These are phyloP conservation scores for Philhelius pedissequus DNA, from an alignment of 2,888 invertebrate species.

Conservation along the genomic window DNA sequence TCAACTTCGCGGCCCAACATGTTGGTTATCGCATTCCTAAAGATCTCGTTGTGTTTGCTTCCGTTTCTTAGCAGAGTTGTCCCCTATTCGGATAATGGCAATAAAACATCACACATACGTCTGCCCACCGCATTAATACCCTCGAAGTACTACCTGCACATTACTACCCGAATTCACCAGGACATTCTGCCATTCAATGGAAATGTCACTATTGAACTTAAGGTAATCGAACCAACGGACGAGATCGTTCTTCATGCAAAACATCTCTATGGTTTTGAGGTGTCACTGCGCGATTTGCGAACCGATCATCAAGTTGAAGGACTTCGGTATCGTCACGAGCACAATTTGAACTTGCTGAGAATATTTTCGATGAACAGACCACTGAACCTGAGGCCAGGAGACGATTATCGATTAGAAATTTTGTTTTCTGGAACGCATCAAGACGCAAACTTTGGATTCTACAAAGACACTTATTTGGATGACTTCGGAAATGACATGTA, in stretches of 20 bases:
- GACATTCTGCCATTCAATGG: constrained; percentile 71
- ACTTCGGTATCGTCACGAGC: constrained; percentile 71
- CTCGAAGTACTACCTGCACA: constrained; percentile 79
- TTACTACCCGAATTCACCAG: constrained; percentile 73
- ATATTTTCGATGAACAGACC: constrained; percentile 71
- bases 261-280: constrained; percentile 71
- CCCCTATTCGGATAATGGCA: neutral
- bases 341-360: constrained; percentile 71
- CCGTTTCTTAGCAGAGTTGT: too few species aligned
- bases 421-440: constrained; percentile 81
- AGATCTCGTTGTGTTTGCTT: neutral
- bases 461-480: constrained; percentile 81
- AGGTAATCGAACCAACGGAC: constrained; percentile 72
- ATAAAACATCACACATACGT: constrained; percentile 73
- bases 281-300: constrained; percentile 71
- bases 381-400: constrained; percentile 72
- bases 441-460: constrained; percentile 83
- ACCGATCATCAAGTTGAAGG: constrained; percentile 70
- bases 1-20: neutral
- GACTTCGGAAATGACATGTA: constrained; percentile 75
- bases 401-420: constrained; percentile 78
- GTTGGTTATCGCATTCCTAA: neutral
- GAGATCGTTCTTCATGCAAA: constrained; percentile 76
- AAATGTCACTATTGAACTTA: constrained; percentile 75
- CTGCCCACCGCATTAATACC: constrained; percentile 81